These are phyloP conservation scores for Proisotoma minuta DNA, from an alignment of 2,888 invertebrate genomes.

Conservation along the genomic window DNA sequence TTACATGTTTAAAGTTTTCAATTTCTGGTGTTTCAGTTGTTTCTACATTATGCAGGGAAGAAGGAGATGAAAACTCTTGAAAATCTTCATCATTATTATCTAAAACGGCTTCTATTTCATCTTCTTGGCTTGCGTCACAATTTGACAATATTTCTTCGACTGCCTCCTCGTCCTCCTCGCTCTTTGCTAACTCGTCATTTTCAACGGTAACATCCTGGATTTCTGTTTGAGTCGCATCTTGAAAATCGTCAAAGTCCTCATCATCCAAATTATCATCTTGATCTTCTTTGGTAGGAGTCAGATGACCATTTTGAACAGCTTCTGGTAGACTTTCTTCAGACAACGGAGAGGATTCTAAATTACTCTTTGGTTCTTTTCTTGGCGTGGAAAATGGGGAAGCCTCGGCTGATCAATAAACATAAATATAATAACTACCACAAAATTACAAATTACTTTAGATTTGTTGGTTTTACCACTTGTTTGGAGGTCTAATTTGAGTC, in stretches of 20 bases:
- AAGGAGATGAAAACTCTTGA: no score
- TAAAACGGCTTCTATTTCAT: not conserved
- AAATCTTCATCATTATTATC: not conserved
- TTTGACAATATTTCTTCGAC: conserved; percentile 30
- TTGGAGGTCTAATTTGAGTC: conserved; percentile 34
- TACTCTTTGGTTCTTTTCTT: conserved; percentile 13
- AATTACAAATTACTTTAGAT: no score
- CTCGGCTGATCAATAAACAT: conserved; percentile 19
- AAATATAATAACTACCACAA: not conserved
- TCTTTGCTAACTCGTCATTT: not conserved
- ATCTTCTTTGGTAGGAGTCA: not conserved
- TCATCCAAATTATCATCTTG: not conserved
- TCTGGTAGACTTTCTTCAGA: not conserved
- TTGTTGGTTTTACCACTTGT: conserved; percentile 26
- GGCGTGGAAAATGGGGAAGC: conserved; percentile 35
- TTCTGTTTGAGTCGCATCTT: conserved; percentile 7
- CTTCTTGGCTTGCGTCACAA: conserved; percentile 20
- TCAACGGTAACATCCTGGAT: not conserved
- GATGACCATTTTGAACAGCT: not conserved
- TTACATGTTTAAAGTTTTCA: conserved; percentile 4
- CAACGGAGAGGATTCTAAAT: not conserved
- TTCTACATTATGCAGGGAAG: no score
- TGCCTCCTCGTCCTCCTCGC: conserved; percentile 10
- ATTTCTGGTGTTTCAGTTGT: not conserved
- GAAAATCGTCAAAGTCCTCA: conserved; percentile 17